Evolutionary conservation across 1,140 invertebrate species (phyloP).

Genomic region (Drosophila obscura): DNA sequence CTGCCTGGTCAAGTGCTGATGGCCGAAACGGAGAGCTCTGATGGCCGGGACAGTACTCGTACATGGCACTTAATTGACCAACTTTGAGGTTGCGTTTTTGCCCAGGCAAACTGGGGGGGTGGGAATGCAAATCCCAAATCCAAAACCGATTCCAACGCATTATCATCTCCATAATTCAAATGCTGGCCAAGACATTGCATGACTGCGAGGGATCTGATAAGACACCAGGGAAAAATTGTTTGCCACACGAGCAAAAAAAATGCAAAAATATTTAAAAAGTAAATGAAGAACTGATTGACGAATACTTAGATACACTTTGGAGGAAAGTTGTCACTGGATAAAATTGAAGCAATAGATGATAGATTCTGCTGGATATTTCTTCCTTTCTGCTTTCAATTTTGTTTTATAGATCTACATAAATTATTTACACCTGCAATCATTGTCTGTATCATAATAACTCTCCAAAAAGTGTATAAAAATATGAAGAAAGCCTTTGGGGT

Average conservation of each 20-base stretch:
- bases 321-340: no score
- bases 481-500: conserved; percentile 69
- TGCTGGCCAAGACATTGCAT: conserved; percentile 70
- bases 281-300: no score
- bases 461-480: conserved; percentile 38
- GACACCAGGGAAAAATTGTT: conserved; percentile 64
- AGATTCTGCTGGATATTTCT: no score
- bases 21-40: conserved; percentile 11
- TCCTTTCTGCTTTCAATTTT: no score
- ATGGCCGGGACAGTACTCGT: conserved; percentile 26
- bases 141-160: conserved; percentile 72
- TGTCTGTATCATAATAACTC: no score
- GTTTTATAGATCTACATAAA: no score
- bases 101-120: conserved; percentile 6
- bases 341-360: no score
- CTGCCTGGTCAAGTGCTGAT: conserved; percentile 44
- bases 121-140: conserved; percentile 24
- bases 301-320: no score
- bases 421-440: no score
- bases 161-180: conserved; percentile 83
- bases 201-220: conserved; percentile 79
- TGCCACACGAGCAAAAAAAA: conserved; percentile 42
- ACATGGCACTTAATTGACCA: conserved; percentile 76
- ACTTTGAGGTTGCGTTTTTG: conserved; percentile 40
- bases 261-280: not conserved